Evolutionary conservation across 30 jellyfish, hydroid and myxozoan genomes (phyloP).

Genomic region (Pelagia noctiluca): DNA sequence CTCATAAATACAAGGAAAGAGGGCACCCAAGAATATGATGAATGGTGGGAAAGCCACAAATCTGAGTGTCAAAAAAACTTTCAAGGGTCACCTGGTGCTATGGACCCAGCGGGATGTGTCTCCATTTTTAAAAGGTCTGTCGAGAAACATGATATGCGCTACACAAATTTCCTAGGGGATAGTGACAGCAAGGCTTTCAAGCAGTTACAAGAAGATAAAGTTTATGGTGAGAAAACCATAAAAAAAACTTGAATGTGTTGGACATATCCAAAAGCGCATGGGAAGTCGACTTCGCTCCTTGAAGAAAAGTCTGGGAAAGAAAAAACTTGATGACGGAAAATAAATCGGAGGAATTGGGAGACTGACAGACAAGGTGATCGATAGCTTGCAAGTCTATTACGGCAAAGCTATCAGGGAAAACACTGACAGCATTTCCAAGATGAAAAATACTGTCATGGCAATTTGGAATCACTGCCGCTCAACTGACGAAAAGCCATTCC

Average conservation of each 20-base stretch:
- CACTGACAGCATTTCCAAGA: background rate
- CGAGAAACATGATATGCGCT: background rate
- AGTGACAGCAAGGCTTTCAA: conserved; percentile 29
- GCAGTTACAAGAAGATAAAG: background rate
- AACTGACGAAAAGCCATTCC: background rate
- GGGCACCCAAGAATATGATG: conserved; percentile 19
- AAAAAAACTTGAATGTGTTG: too few species aligned
- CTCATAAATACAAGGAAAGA: background rate
- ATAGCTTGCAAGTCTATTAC: conserved; percentile 27
- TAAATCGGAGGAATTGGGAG: conserved; percentile 11
- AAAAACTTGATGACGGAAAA: background rate
- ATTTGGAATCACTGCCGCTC: background rate
- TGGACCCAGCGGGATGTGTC: too few species aligned
- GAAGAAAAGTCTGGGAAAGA: background rate
- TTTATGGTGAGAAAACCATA: conserved; percentile 22
- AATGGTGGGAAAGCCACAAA: conserved; percentile 14
- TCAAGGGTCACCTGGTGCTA: conserved; percentile 6
- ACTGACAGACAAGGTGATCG: too few species aligned
- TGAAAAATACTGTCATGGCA: conserved; percentile 17
- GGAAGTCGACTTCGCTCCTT: conserved; percentile 3
- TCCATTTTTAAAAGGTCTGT: too few species aligned
- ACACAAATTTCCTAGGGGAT: conserved; percentile 21
- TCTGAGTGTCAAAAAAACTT: background rate
- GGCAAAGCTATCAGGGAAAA: conserved; percentile 33
- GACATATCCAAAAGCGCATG: too few species aligned